Evolutionary conservation across 2,888 invertebrate genomes (phyloP), one percentile per base, ranked within the genome.

Genomic region (Bedellia somnulentella): DNA sequence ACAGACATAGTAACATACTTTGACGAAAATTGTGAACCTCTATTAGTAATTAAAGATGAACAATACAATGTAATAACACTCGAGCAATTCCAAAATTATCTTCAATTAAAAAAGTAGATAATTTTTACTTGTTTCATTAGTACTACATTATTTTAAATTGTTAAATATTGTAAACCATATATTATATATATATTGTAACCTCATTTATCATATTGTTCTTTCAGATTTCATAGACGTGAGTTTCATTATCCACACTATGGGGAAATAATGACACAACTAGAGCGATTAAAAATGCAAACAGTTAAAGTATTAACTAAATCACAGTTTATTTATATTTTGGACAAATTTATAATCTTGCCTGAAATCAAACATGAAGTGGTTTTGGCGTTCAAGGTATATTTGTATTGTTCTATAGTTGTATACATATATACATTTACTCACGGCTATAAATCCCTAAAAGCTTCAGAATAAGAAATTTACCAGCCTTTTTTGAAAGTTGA

Each of bases 61-160:
- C 52, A 56, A 6, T 49, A 46, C 31, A 46, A 58, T 35, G 58
- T 58, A 43, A 50, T 71, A 45, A 57, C 57, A 31, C 49, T 70
- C 41, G 59, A 64, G 37, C 44, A 60, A 36, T 34, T 70, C 5
- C 41, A 50, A 36, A 34, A 45, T 15, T 71, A 59, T 48, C 47
- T 71, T 37, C 52, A 49, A 28, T 41, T 61, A 31, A 66, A 58
- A 45, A 70, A 56, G 73, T 71, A 60, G 39, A n/a, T n/a, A n/a
- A n/a, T n/a, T n/a, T 41, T 43, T 49, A 40, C n/a, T 12, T 27
- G 17, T 27, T 11, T 4, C 6, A 11, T 17, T 27, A 8, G 14
- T 4, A 8, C 4, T n/a, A 13, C 15, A 9, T 34, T 6, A 15
- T 24, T 2, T 15, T 10, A 25, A 22, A 10, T 15, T 24, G 17